These are phyloP conservation scores for Lasius platythorax DNA, from an alignment of 2,888 invertebrate genomes.

Conservation along the genomic window DNA sequence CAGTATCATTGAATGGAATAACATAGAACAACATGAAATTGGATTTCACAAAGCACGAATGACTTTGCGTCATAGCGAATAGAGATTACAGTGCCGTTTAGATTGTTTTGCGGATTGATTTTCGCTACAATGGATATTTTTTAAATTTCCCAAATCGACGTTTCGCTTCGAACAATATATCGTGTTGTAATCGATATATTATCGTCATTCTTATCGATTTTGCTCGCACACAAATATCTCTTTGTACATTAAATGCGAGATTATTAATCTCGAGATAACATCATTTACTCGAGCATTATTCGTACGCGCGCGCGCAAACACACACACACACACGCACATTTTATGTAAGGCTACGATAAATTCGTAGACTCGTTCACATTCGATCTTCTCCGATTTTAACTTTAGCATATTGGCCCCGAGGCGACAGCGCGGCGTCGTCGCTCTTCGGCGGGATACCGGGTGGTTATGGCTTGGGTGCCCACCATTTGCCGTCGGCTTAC, in stretches of 20 bases:
- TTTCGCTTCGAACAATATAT: background rate
- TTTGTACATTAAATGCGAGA: background rate
- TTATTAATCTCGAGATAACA: background rate
- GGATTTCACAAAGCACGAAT: constrained; percentile 10
- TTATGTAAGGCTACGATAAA: background rate
- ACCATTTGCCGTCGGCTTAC: constrained; percentile 85
- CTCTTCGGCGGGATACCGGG: constrained; percentile 85
- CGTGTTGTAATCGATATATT: background rate
- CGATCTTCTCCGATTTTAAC: constrained; percentile 69
- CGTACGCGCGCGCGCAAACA: too few species aligned
- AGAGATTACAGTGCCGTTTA: background rate
- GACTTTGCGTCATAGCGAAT: background rate
- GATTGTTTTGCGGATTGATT: background rate
- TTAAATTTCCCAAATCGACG: background rate
- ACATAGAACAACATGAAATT: constrained; percentile 23
- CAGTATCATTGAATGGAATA: constrained; percentile 10
- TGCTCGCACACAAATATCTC: background rate
- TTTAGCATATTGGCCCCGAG: constrained; percentile 94
- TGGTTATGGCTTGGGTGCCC: constrained; percentile 84
- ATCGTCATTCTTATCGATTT: background rate
- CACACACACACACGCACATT: too few species aligned
- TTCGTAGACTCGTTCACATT: constrained; percentile 10
- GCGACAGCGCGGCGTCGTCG: constrained; percentile 85
- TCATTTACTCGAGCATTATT: background rate
- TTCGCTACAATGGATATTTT: background rate